phyloP scores from a whole-genome alignment of 1,140 invertebrate genomes.

The Octopus bimaculoides region DNA sequence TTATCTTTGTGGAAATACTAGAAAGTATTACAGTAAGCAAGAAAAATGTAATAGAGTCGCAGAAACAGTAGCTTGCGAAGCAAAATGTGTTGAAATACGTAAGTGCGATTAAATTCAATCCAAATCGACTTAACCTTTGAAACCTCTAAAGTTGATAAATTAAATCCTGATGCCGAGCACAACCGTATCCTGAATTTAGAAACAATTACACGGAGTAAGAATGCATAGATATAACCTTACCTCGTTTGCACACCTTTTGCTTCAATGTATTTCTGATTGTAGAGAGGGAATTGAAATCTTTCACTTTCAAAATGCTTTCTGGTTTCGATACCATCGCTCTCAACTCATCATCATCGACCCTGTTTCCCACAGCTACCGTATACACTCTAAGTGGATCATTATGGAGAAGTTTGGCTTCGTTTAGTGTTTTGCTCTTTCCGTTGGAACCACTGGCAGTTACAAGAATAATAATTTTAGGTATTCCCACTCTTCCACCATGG shows the following conservation, averaged over 20 bases:
- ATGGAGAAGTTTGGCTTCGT: constrained; percentile 18
- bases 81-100: too few species aligned
- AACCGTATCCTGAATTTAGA: too few species aligned
- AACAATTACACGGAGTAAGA: too few species aligned
- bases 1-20: too few species aligned
- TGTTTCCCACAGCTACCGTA: constrained; percentile 39
- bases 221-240: background rate
- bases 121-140: too few species aligned
- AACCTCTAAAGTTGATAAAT: too few species aligned
- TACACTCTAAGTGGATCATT: constrained; percentile 32
- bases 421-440: background rate
- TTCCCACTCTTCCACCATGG: constrained; percentile 12
- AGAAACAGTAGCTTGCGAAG: too few species aligned
- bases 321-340: constrained; percentile 30
- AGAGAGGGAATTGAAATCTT: constrained; percentile 33
- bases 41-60: too few species aligned
- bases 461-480: constrained; percentile 13
- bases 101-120: too few species aligned
- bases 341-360: constrained; percentile 28
- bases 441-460: constrained; percentile 15
- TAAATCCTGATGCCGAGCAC: too few species aligned
- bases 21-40: too few species aligned
- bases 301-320: constrained; percentile 32
- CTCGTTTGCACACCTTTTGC: constrained; percentile 32
- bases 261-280: constrained; percentile 33